Base-by-base conservation (phyloP, 2,888 invertebrate species). In the Gordius sp. region DNA sequence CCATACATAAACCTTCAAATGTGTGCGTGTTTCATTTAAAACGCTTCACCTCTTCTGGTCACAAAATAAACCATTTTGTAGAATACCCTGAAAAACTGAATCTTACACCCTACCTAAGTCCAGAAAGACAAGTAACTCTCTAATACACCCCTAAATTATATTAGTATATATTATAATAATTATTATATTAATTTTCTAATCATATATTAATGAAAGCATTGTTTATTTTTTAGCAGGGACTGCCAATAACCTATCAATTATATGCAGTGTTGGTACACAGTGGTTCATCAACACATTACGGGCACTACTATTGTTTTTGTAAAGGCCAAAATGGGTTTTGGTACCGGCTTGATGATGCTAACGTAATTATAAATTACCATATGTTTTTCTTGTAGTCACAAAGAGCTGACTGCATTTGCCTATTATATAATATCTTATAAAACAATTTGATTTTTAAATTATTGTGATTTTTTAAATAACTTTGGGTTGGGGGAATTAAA, bases 201-300 rank as follows among this genome's bases (percentile, higher is more conserved):
- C 8, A n/a, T 13, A 47, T 47, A 47, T n/a, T 47, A n/a, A 47
- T 47, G 8, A 13, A 13, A 33, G 39, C n/a, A 33, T 33, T 33
- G 8, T 33, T 33, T 13, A 8, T 13, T 33, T 33, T 33, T 33
- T 33, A 33, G n/a, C n/a, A n/a, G n/a, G n/a, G n/a, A n/a, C n/a
- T n/a, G 39, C 39, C 39, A 13, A 8, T 47, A 23, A 8, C 4
- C 13, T 54, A 54, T 27, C 4, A 23, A 4, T 23, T 54, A 2
- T 54, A 54, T 23, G 55, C 55, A 8, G 55, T 54, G 24, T 27
- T 54, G 26, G 55, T 54, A 20, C 55, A 54, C 28, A 54, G 28
- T 16, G 55, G 55, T 16, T 25, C 24, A 26, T 54, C 55, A 4
- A 27, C 55, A 4, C 24, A 54, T 27, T 54, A 28, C 16, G 55